A percentile compares a stretch with the other conserved stretches of the same genome.
phyloP scores from a whole-genome alignment of 2,113 vertebrate genomes.

The Phalacrocorax brasilianus region DNA sequence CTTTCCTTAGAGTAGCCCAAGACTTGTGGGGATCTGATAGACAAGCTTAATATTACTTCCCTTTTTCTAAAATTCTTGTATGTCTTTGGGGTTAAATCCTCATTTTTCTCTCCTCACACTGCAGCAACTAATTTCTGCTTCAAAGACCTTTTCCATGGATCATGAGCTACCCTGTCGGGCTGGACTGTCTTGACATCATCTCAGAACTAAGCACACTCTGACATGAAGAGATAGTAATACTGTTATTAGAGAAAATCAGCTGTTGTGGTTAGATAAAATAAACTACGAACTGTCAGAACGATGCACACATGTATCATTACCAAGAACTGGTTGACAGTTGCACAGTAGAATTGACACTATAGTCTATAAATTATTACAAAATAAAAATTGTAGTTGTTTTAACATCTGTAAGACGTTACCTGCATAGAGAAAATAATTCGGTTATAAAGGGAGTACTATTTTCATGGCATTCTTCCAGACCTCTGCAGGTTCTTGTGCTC shows the following conservation, averaged over 20 bases:
- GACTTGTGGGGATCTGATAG: background rate
- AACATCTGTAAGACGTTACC: background rate
- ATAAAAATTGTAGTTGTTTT: background rate
- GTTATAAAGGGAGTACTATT: background rate
- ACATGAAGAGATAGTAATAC: background rate
- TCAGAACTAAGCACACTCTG: background rate
- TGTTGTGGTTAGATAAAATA: background rate
- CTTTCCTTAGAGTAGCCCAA: background rate
- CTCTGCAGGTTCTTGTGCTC: background rate
- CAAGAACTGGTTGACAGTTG: background rate
- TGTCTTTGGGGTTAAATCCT: background rate
- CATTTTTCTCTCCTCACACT: background rate
- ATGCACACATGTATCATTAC: background rate
- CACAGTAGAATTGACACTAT: background rate
- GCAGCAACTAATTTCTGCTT: slow-evolving; percentile 17
- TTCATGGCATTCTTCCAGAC: background rate
- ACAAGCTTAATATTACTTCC: background rate
- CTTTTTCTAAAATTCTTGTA: background rate
- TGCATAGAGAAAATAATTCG: background rate
- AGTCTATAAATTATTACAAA: background rate
- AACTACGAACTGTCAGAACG: background rate
- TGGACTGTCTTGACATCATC: background rate
- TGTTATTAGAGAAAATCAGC: background rate
- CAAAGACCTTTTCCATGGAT: background rate
- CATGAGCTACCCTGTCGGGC: background rate